phyloP scores from a whole-genome alignment of 2,888 invertebrate genomes.

The Melieria crassipennis region DNA sequence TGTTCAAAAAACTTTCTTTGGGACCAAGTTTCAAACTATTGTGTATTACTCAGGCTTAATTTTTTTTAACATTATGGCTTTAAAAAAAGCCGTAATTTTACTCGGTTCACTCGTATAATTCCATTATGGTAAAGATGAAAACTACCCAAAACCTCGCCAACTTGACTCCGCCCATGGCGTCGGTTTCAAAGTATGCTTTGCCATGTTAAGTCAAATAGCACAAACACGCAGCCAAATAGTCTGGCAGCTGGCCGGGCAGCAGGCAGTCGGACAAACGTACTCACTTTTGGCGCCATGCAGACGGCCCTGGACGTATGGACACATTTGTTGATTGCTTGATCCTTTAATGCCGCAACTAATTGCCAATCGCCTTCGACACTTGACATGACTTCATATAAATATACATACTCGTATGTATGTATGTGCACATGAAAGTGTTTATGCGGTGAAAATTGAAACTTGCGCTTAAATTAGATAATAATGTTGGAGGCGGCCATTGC shows the following conservation, averaged over 20 bases:
- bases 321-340: conserved; percentile 21
- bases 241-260: background rate
- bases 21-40: too few species aligned
- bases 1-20: too few species aligned
- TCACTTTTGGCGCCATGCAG: background rate
- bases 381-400: conserved; percentile 30
- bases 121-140: too few species aligned
- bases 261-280: conserved; percentile 5
- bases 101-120: too few species aligned
- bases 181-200: too few species aligned
- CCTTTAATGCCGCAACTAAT: conserved; percentile 36
- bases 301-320: background rate
- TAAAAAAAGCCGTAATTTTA: too few species aligned
- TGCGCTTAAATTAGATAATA: conserved; percentile 13
- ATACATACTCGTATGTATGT: background rate
- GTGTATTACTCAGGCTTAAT: too few species aligned
- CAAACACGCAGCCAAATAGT: background rate
- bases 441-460: background rate
- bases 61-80: too few species aligned
- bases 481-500: background rate
- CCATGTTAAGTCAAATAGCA: background rate
- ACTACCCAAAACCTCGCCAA: too few species aligned
- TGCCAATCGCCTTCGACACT: conserved; percentile 37
- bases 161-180: too few species aligned
- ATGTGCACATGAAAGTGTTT: background rate